Percentiles rank a stretch among this genome's conserved stretches.
These are phyloP conservation scores for Bombyx mori DNA, from an alignment of 1,140 invertebrate genomes.

Conservation along the genomic window DNA sequence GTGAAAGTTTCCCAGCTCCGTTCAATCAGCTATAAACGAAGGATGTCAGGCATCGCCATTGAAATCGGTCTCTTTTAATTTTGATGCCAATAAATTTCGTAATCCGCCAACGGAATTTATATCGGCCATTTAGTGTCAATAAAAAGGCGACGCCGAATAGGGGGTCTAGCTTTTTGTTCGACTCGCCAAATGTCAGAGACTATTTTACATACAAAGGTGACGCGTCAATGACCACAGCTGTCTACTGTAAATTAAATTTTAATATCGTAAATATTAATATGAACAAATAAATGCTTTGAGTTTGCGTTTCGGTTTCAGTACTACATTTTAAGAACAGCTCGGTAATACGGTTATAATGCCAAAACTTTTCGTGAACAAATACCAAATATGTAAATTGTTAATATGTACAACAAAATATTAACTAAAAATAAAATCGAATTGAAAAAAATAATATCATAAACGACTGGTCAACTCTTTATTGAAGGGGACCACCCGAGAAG, in stretches of 20 bases:
- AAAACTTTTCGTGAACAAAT: not conserved
- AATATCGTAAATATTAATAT: no score
- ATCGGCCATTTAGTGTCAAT: constrained; percentile 66
- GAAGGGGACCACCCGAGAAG: no score
- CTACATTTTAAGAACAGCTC: no score
- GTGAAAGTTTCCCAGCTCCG: constrained; percentile 35
- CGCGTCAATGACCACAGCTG: not conserved
- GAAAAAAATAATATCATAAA: no score
- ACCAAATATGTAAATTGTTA: not conserved
- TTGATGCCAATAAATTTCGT: constrained; percentile 66
- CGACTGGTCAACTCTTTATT: no score
- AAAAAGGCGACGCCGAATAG: constrained; percentile 32
- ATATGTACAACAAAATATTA: no score
- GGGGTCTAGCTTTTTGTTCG: constrained; percentile 32
- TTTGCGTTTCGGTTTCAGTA: no score
- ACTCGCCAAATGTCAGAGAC: constrained; percentile 36
- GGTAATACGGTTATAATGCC: constrained; percentile 31
- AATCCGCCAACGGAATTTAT: constrained; percentile 66
- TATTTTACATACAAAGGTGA: constrained; percentile 62
- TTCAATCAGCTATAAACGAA: constrained; percentile 44
- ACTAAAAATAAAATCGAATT: no score
- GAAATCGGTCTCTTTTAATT: constrained; percentile 68
- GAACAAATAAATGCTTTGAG: no score
- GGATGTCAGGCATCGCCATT: constrained; percentile 56
- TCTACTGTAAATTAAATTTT: no score